These are phyloP conservation scores for Lithosia quadra DNA, from an alignment of 2,888 invertebrate species.

Conservation along the genomic window DNA sequence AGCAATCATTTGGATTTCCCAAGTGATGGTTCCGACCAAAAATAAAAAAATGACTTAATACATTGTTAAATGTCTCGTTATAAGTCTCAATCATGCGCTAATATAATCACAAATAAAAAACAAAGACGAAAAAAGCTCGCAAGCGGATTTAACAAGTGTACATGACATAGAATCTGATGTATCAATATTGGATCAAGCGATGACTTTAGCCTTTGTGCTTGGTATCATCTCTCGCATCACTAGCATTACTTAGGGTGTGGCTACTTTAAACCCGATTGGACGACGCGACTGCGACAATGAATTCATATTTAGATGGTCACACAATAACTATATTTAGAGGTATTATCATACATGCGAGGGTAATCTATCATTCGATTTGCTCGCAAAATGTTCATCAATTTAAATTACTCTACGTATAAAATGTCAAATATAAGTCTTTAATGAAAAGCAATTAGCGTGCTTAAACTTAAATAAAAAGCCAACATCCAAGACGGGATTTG, in stretches of 20 bases:
- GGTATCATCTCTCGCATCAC: slow-evolving; percentile 24
- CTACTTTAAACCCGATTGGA: background rate
- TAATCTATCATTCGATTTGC: background rate
- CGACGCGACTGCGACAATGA: slow-evolving; percentile 1
- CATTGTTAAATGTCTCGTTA: slow-evolving; percentile 78
- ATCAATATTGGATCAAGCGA: slow-evolving; percentile 77
- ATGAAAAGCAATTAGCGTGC: too few relatives aligned
- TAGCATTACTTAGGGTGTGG: slow-evolving; percentile 15
- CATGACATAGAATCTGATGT: slow-evolving; percentile 74
- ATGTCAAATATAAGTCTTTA: too few relatives aligned
- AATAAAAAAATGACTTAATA: slow-evolving; percentile 81
- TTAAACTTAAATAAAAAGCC: too few relatives aligned
- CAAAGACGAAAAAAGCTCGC: slow-evolving; percentile 70
- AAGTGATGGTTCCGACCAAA: slow-evolving; percentile 72
- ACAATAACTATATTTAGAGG: background rate
- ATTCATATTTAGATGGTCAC: background rate
- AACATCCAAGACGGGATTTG: too few relatives aligned
- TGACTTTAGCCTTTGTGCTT: slow-evolving; percentile 57
- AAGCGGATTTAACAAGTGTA: slow-evolving; percentile 82
- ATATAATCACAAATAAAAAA: slow-evolving; percentile 81
- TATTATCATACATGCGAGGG: background rate
- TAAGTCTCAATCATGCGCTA: slow-evolving; percentile 84
- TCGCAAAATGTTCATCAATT: background rate
- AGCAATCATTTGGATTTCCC: slow-evolving; percentile 68
- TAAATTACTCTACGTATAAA: too few relatives aligned